Base-by-base conservation (phyloP, 2,797 vertebrate genomes). In the Sebastes melanostomus region DNA sequence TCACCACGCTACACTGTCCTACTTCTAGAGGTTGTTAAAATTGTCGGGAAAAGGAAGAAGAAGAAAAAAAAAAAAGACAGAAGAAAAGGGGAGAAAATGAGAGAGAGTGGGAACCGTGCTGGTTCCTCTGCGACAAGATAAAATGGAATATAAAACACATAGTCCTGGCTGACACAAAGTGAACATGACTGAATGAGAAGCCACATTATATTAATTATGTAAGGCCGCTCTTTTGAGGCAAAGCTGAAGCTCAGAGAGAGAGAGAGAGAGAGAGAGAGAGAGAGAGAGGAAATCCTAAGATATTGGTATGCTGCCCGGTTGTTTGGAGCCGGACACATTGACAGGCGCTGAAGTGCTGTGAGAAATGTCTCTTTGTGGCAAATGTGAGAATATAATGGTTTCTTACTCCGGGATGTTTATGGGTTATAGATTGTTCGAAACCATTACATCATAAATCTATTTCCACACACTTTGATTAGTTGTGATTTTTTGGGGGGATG, bases 131-230 rank as follows among this genome's bases (percentile, higher is more conserved):
- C 72, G 68, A 83, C 79, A 60, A 93, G 94, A 95, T 96, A 89
- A 96, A 95, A 95, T 92, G 83, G 93, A 95, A 95, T 95, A 92
- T 92, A 93, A 94, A 93, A 89, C 88, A 87, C 83, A 90, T 66
- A 90, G 93, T 90, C 89, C 81, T 93, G 86, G 83, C 88, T 93
- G 94, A 92, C 92, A 88, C 86, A 93, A 90, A 92, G 86, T 84
- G 93, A 94, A 93, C 86, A 93, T 88, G 93, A 90, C 94, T 94
- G 91, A 91, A 93, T 91, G 89, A 94, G 94, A 95, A 93, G 92
- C 86, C 91, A 92, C 91, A 91, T 94, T 92, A 78, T 94, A 95
- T 95, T 95, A 95, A 95, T 95, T 95, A 95, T 95, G 95, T 92
- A 95, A 93, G 90, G 82, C 66, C 76, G 54, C 80, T 94, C 88